These are phyloP conservation scores for Proisotoma minuta DNA, from an alignment of 2,888 invertebrate genomes.

Conservation along the genomic window DNA sequence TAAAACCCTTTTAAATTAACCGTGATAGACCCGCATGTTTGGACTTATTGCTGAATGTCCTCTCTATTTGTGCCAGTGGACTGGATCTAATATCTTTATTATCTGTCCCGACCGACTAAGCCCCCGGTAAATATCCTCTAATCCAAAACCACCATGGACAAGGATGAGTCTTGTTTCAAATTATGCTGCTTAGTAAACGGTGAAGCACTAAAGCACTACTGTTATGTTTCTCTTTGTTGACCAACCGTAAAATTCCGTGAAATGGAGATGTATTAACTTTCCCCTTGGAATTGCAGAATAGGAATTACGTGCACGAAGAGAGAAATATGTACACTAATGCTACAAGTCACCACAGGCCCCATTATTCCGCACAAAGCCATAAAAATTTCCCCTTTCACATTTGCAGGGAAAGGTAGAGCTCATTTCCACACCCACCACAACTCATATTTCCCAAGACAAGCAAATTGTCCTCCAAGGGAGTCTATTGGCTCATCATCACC, in stretches of 20 bases:
- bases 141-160: conserved; percentile 1
- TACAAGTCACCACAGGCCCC: no score
- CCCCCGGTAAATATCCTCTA: conserved; percentile 6
- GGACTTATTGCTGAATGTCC: not conserved
- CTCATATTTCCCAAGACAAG: no score
- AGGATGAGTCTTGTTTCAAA: conserved; percentile 1
- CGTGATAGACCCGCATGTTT: conserved; percentile 3
- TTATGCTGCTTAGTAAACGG: not conserved
- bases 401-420: no score
- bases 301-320: conserved; percentile 9
- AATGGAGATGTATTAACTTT: conserved; percentile 14
- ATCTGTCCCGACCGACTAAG: not conserved
- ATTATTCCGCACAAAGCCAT: not conserved
- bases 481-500: not conserved
- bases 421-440: no score
- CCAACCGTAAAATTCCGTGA: conserved; percentile 17
- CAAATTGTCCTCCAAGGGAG: no score
- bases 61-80: not conserved
- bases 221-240: conserved; percentile 14
- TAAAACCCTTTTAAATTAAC: conserved; percentile 13
- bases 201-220: not conserved
- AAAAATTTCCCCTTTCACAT: not conserved
- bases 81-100: conserved; percentile 8
- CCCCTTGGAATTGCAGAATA: conserved; percentile 8
- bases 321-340: no score